Base-by-base conservation (phyloP, 1,140 invertebrate species). In the Brachystomella parvula region DNA sequence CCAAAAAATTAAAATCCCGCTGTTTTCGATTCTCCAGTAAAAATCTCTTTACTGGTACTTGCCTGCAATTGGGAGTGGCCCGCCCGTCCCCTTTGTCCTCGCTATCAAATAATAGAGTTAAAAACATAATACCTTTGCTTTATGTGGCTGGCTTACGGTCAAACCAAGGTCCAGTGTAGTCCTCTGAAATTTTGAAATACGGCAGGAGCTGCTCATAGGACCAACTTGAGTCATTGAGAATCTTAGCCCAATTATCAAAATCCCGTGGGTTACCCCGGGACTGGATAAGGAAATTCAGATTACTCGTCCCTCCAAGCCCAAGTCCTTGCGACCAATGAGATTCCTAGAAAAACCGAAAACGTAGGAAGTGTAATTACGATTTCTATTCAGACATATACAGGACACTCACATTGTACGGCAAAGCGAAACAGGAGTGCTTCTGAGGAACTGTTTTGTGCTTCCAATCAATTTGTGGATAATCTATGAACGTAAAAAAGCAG, bases 151-250 rank as follows among this genome's bases (percentile, higher is more conserved):
- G 19, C 65, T 24, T 30, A 64, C 67, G 39, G 24, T 33, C 31
- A 19, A 49, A 47, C 61, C 61, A 68, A 26, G 56, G 21, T 26
- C 68, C 68, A 29, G 58, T 28, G 31, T 63, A 69, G 21, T 92
- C 89, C 77, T 92, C 81, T 0, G 88, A 89, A 74, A 94, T 94
- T 71, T 85, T 85, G 74, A 96, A 96, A 71, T 94, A 96, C 0
- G 88, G 87, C 2, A 94, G 76, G 12, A 82, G 78, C 26, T 79
- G 78, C 2, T 81, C 77, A 70, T 82, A 86, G 29, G 80, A 79
- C 83, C 84, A 83, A 64, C 82, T 78, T 12, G 71, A 62, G 39
- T 80, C 79, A 9, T 82, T 79, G 17, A 65, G 66, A 59, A 79
- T 69, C 39, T 61, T 56, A 61, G 80, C 81, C 86, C 86, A 88